Evolutionary conservation across 2,797 vertebrate genomes (phyloP), one percentile per base, ranked within the genome.

Genomic region (Nasua narica): DNA sequence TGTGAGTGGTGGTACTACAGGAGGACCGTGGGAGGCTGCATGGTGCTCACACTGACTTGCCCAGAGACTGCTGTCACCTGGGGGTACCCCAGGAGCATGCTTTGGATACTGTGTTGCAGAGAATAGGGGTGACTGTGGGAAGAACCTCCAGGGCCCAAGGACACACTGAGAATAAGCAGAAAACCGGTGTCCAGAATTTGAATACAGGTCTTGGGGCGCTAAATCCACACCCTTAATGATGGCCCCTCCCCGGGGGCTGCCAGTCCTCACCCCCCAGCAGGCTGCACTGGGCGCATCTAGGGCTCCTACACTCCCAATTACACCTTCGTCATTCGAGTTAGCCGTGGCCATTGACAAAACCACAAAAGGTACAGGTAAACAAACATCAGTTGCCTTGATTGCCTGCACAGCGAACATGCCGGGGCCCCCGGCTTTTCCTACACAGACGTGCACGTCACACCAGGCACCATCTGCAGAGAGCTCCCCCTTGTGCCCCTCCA

Each of bases 281-380:
- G 25, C 29, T 0, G 21, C 48, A 6, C 13, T 16, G 50, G 74
- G 32, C 0, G 6, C 54, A 32, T 14, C 52, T 23, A 27, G 21
- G 48, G 35, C 23, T 35, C 14, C 23, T 16, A 23, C 35, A 37
- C 67, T 23, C 35, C 70, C 46, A 19, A 1, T 52, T n/a, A n/a
- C 3, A 32, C 23, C 32, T 5, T 29, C 67, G 5, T 5, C 2
- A 15, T 52, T n/a, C 10, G 1, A 25, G 60, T n/a, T 85, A 19
- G 40, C 43, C 10, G 0, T 1, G 48, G 35, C 14, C 18, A 7
- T n/a, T 21, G 74, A 50, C 74, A 23, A 52, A 37, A 83, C 9
- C 5, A 2, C 0, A 3, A 13, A 23, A 11, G 35, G 29, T 10
- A 1, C 43, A 12, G 7, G 3, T 5, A 21, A 32, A n/a, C 2